Evolutionary conservation across 2,797 vertebrate genomes (phyloP).

Genomic region (Chromobotia macracanthus): DNA sequence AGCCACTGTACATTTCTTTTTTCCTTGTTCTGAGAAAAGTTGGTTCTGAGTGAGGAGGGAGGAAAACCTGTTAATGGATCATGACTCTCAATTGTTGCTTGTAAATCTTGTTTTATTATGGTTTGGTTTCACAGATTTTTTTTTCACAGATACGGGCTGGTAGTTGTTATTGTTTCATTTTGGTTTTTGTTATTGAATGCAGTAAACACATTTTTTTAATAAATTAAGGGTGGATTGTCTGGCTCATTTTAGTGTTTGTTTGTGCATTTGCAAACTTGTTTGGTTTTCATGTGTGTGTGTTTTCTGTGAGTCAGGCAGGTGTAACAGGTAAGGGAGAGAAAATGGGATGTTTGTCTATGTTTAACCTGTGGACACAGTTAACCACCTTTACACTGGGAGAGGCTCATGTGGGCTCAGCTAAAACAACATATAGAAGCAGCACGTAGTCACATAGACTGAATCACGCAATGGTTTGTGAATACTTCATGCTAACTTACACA

Average conservation of each 20-base stretch:
- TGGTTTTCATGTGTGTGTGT: constrained; percentile 17
- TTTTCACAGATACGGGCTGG: neutral
- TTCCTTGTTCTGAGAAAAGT: neutral
- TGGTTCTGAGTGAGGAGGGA: neutral
- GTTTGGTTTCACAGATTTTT: neutral
- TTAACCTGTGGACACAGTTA: constrained; percentile 47
- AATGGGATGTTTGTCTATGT: constrained; percentile 43
- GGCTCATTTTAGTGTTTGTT: neutral
- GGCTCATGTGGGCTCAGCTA: constrained; percentile 35
- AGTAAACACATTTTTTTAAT: neutral
- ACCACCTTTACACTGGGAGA: constrained; percentile 39
- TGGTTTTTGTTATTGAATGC: neutral
- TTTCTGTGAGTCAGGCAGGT: constrained; percentile 20
- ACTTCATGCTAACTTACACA: neutral
- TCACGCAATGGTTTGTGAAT: neutral
- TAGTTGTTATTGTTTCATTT: neutral
- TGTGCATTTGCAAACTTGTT: neutral
- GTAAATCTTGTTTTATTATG: constrained; percentile 4
- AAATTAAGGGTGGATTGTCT: neutral
- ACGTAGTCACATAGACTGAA: constrained; percentile 12
- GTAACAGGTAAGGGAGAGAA: constrained; percentile 32
- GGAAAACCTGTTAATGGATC: constrained; percentile 1
- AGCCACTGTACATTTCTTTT: neutral
- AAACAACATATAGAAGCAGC: constrained; percentile 25
- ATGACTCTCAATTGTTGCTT: constrained; percentile 1